Conservation (phyloP, 1,140 invertebrate species). For the Trachelipus rathkii region DNA sequence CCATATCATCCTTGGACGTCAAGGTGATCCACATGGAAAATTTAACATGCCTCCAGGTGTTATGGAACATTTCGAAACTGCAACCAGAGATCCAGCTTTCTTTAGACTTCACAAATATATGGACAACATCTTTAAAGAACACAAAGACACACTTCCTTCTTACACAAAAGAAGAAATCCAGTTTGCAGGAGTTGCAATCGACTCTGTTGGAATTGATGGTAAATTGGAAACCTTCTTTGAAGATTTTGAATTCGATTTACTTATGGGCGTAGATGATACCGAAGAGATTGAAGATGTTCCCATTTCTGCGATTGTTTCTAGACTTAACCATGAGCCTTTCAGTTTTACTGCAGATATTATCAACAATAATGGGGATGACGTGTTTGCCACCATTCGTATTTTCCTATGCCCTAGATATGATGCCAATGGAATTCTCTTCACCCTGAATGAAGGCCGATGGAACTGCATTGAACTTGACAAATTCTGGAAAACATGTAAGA, state of each 20-base stretch:
- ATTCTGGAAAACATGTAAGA: constrained; percentile 51
- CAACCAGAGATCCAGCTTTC: constrained; percentile 59
- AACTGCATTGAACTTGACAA: constrained; percentile 64
- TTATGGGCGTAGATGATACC: constrained; percentile 57
- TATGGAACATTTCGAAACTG: constrained; percentile 55
- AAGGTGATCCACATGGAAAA: constrained; percentile 46
- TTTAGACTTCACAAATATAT: constrained; percentile 57
- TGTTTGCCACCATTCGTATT: constrained; percentile 19
- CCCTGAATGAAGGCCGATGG: constrained; percentile 58
- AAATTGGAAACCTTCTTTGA: constrained; percentile 67
- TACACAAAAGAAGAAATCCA: constrained; percentile 51
- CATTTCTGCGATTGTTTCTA: neutral
- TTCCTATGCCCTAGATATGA: constrained; percentile 18
- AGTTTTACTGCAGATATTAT: neutral
- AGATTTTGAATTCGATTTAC: constrained; percentile 62
- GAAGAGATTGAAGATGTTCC: constrained; percentile 27
- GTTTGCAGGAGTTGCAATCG: constrained; percentile 59
- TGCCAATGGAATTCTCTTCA: constrained; percentile 47
- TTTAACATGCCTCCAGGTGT: constrained; percentile 50
- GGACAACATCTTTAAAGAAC: constrained; percentile 55
- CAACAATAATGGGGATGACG: neutral
- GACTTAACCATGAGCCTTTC: constrained; percentile 18
- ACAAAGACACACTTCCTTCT: constrained; percentile 47
- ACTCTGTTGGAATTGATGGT: constrained; percentile 60
- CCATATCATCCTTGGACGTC: constrained; percentile 46